A percentile compares a stretch with the other conserved stretches of the same genome.
Evolutionary conservation across 2,797 vertebrate genomes (phyloP).

Genomic region (Pitangus sulphuratus): DNA sequence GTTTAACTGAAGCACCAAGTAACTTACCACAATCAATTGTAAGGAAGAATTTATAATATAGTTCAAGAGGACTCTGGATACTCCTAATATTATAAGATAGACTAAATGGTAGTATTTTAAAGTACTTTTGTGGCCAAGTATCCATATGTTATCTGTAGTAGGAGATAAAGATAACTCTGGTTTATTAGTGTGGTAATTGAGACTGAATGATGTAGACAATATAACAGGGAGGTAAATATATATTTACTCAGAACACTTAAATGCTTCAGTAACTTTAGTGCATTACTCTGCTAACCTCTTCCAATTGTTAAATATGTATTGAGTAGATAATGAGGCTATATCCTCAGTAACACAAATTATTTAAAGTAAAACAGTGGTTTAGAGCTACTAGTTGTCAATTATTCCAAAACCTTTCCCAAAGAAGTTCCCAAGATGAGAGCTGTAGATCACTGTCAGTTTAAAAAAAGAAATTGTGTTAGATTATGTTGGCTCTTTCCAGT

Average conservation of each 20-base stretch:
- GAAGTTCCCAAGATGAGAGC: not conserved
- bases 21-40: not conserved
- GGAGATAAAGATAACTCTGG: conserved; percentile 1
- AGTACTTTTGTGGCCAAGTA: conserved; percentile 7
- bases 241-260: conserved; percentile 57
- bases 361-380: conserved; percentile 16
- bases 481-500: not conserved
- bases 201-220: conserved; percentile 17
- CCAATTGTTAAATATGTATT: conserved; percentile 50
- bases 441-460: conserved; percentile 25
- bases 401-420: not conserved
- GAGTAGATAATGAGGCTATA: conserved; percentile 37
- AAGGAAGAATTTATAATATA: not conserved
- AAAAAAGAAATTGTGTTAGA: not conserved
- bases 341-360: not conserved
- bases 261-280: conserved; percentile 49
- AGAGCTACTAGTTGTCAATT: conserved; percentile 17
- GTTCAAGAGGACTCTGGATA: not conserved
- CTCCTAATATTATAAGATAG: not conserved
- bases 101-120: not conserved
- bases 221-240: conserved; percentile 46
- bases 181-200: conserved; percentile 56
- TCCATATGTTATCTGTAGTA: not conserved
- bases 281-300: conserved; percentile 50
- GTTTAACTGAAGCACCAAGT: not conserved